Conservation (phyloP, 2,797 vertebrate species). For the Chaetophractus vellerosus region DNA sequence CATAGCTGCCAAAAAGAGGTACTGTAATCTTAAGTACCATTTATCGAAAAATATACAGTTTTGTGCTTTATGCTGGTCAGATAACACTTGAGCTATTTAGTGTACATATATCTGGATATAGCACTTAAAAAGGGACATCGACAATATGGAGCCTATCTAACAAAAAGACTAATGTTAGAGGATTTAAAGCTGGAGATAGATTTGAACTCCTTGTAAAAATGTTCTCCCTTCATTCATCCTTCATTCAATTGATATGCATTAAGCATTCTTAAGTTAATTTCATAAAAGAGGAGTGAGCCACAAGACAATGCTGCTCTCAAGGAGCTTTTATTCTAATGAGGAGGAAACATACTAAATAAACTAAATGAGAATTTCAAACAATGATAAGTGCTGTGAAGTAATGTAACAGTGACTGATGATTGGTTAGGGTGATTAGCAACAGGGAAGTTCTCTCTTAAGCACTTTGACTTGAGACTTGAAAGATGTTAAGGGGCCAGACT, state of each 20-base stretch:
- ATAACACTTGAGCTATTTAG: neutral
- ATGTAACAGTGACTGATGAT: neutral
- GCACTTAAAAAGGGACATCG: neutral
- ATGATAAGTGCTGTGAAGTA: neutral
- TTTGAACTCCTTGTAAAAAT: slow-evolving; percentile 30
- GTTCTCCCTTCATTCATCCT: neutral
- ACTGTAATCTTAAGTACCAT: slow-evolving; percentile 18
- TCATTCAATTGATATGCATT: neutral
- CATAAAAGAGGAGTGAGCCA: slow-evolving; percentile 14
- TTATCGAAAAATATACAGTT: slow-evolving; percentile 1
- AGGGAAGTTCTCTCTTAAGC: neutral
- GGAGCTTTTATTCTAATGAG: neutral
- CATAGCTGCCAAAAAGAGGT: neutral
- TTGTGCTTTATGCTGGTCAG: slow-evolving; percentile 20
- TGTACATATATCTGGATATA: neutral
- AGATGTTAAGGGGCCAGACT: neutral
- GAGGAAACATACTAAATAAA: slow-evolving; percentile 4
- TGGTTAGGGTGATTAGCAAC: neutral
- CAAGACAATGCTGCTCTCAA: neutral
- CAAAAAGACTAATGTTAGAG: slow-evolving; percentile 29
- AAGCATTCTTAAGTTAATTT: neutral
- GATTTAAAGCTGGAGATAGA: neutral
- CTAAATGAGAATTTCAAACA: slow-evolving; percentile 39
- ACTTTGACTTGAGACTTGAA: neutral
- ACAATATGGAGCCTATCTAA: neutral